Evolutionary conservation across 2,797 vertebrate species (phyloP).

Genomic region (Pelobates cultripes): DNA sequence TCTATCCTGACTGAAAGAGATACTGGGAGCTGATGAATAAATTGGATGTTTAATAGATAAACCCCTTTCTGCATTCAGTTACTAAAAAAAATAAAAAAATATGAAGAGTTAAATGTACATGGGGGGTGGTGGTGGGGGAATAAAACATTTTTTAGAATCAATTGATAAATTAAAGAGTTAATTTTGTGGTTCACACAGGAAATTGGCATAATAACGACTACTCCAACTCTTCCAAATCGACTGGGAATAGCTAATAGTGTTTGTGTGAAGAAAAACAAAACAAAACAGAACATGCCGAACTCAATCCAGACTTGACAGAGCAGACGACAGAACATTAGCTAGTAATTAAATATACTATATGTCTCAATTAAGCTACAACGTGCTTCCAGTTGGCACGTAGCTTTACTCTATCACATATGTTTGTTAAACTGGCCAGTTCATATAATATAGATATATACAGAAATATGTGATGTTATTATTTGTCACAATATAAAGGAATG

Average conservation of each 20-base stretch:
- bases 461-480: no score
- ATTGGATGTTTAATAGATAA: no score
- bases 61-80: no score
- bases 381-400: background rate
- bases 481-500: no score
- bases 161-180: background rate
- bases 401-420: background rate
- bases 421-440: no score
- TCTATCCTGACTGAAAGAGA: no score
- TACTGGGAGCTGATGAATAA: no score
- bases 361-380: background rate
- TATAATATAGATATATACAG: no score
- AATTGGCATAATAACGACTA: background rate
- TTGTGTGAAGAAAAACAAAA: background rate
- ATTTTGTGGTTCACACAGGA: background rate
- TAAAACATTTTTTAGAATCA: background rate
- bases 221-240: background rate
- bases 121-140: no score
- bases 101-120: no score
- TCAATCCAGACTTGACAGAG: background rate
- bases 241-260: constrained; percentile 1
- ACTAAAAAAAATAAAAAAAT: no score
- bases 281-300: background rate
- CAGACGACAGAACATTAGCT: background rate
- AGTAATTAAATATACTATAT: background rate